Evolutionary conservation across 2,797 vertebrate species (phyloP).

Genomic region (Lepilemur septentrionalis): DNA sequence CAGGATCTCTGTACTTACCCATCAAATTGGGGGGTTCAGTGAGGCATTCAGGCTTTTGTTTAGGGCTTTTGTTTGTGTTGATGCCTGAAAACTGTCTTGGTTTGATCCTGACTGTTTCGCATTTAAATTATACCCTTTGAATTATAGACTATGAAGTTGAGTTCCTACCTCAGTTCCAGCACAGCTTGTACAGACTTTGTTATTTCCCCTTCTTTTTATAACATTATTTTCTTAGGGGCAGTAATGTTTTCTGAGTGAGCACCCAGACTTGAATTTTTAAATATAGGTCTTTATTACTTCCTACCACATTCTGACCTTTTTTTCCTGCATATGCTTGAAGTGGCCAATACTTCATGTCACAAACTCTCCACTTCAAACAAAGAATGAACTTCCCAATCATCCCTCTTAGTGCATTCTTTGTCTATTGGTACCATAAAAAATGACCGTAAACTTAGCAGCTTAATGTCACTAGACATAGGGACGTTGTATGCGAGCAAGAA

Average conservation of each 20-base stretch:
- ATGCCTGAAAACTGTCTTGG: background rate
- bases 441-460: background rate
- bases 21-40: background rate
- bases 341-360: background rate
- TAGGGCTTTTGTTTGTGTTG: too few relatives aligned
- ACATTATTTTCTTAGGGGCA: background rate
- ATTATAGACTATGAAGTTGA: background rate
- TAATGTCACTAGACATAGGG: background rate
- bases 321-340: background rate
- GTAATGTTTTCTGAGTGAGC: background rate
- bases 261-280: background rate
- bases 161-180: background rate
- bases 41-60: background rate
- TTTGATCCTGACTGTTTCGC: background rate
- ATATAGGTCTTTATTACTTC: background rate
- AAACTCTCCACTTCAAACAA: background rate
- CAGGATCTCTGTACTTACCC: background rate
- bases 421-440: background rate
- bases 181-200: background rate
- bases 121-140: background rate
- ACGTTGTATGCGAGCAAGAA: background rate
- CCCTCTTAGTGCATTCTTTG: background rate
- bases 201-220: background rate
- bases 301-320: background rate
- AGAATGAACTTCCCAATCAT: background rate